Percentiles rank a stretch among this genome's conserved stretches.
Conservation (phyloP, 1,140 invertebrate genomes). For the Lepidurus arcticus region DNA sequence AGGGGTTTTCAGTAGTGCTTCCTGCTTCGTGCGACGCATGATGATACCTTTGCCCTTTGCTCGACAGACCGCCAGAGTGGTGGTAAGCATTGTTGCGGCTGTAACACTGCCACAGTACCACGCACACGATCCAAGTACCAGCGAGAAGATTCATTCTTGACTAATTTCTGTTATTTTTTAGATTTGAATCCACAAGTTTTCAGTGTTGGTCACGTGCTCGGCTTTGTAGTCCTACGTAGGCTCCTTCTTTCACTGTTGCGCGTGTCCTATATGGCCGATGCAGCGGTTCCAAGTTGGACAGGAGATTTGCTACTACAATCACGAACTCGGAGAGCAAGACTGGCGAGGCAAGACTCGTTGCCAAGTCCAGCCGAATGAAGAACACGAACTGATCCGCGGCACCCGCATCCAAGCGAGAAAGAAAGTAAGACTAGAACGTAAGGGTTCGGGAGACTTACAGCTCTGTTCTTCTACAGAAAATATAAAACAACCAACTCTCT, state of each 20-base stretch:
- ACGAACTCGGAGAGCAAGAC: background rate
- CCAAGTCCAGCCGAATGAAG: constrained; percentile 5
- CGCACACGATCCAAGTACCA: background rate
- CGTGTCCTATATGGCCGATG: background rate
- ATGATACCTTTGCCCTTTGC: background rate
- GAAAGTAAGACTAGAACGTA: background rate
- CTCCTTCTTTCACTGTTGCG: background rate
- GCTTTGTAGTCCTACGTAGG: background rate
- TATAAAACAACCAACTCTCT: background rate
- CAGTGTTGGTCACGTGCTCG: background rate
- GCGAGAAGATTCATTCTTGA: background rate
- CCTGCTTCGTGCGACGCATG: background rate
- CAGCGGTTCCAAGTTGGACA: background rate
- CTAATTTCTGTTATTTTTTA: too few relatives aligned
- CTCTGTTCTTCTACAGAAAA: background rate
- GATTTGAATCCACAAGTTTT: too few relatives aligned
- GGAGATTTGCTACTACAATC: background rate
- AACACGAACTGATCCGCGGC: constrained; percentile 12
- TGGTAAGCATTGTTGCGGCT: background rate
- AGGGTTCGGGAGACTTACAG: background rate
- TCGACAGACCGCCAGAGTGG: background rate
- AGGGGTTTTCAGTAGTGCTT: constrained; percentile 7
- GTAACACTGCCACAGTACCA: constrained; percentile 7
- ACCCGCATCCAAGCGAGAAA: constrained; percentile 5
- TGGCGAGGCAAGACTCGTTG: background rate